Evolutionary conservation across 1,140 invertebrate genomes (phyloP), one percentile per base, ranked within the genome.

Genomic region (Trissolcus basalis): DNA sequence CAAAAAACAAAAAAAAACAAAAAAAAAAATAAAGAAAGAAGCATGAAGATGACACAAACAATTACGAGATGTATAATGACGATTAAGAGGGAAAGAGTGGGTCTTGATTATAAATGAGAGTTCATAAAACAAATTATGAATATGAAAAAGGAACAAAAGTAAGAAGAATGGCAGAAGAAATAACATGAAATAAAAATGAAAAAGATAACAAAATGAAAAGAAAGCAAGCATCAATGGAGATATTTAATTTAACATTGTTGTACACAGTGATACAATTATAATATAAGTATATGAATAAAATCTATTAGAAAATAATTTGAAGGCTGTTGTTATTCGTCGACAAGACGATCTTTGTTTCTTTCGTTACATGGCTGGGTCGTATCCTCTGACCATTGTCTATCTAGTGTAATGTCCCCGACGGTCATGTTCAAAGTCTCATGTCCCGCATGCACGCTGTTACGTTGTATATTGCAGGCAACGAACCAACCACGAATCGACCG

Each of bases 181-280:
- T 27, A 27, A 27, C 19, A 6, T 63, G 77, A 78, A 84, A 83
- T 82, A 81, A 84, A 83, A 84, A 72, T 59, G 47, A 51, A 6
- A 64, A 61, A 51, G 7, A 51, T 51, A 11, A 15, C 45, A 51
- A 32, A 43, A 63, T 53, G 35, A 47, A 48, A 56, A 58, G 27
- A 71, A 51, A 64, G 49, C 44, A 82, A 79, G 60, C 83, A 85
- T 86, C 81, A 82, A 87, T 85, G 87, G 85, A 88, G 83, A 88
- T 88, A 87, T 88, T 87, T 86, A 86, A 87, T 87, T 87, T 83
- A 88, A 88, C 85, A 88, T 87, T 88, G 87, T 88, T 89, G 88
- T 89, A 89, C 86, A 89, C 88, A 89, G 87, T 89, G 87, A 89
- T 88, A 89, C 86, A 87, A 88, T 87, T 89, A 88, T 88, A 86